A percentile compares a stretch with the other conserved stretches of the same genome.
Evolutionary conservation across 2,888 invertebrate species (phyloP).

Genomic region (Tribolium freemani): DNA sequence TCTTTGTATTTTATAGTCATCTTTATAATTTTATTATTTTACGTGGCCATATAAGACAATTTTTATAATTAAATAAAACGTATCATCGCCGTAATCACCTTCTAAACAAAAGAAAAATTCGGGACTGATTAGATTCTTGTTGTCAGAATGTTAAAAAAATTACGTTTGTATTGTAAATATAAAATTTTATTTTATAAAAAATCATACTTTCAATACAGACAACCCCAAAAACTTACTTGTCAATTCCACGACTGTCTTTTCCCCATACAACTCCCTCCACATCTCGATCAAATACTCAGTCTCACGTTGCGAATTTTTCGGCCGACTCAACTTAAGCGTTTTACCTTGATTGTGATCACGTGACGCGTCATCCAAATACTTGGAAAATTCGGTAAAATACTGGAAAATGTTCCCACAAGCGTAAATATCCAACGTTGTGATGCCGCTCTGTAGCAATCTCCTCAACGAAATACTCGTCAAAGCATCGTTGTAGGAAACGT

Average conservation of each 20-base stretch:
- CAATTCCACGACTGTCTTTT: constrained; percentile 37
- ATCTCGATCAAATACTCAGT: constrained; percentile 50
- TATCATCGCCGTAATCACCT: background rate
- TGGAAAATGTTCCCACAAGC: constrained; percentile 71
- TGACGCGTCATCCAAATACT: constrained; percentile 8
- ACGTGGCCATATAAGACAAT: background rate
- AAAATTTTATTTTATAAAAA: constrained; percentile 33
- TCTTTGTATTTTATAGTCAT: background rate
- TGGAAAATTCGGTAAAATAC: constrained; percentile 54
- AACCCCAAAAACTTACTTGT: constrained; percentile 13
- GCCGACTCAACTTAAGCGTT: constrained; percentile 15
- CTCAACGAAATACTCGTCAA: constrained; percentile 15
- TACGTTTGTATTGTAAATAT: constrained; percentile 27
- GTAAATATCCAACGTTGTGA: constrained; percentile 69
- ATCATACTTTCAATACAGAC: constrained; percentile 17
- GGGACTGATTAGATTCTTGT: constrained; percentile 31
- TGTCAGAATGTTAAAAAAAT: constrained; percentile 4
- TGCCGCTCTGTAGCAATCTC: constrained; percentile 65
- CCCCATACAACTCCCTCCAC: constrained; percentile 53
- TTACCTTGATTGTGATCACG: constrained; percentile 1
- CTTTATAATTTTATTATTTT: background rate
- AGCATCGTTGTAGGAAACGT: constrained; percentile 21
- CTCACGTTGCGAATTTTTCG: constrained; percentile 39
- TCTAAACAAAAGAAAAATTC: background rate
- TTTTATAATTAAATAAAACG: too few species aligned